Conservation (phyloP, 2,797 vertebrate species). For the Merluccius polli region DNA sequence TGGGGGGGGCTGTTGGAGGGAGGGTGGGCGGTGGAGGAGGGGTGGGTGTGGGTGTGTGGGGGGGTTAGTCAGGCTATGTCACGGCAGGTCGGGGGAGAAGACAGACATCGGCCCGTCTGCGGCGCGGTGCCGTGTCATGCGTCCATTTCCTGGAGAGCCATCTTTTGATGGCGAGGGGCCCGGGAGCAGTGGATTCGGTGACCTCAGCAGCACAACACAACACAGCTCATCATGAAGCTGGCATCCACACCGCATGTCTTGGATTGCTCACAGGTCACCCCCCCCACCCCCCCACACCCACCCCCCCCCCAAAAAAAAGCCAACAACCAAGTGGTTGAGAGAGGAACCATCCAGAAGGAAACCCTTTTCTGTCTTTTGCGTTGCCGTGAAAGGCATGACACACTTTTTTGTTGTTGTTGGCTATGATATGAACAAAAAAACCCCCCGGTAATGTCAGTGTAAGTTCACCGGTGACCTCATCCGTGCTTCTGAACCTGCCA, state of each 20-base stretch:
- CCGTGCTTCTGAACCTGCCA: constrained; percentile 8
- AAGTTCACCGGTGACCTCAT: constrained; percentile 34
- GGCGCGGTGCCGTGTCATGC: constrained; percentile 29
- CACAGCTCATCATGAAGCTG: too few species aligned
- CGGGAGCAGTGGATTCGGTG: too few species aligned
- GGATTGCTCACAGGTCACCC: too few species aligned
- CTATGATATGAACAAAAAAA: constrained; percentile 23
- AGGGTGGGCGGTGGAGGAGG: not conserved
- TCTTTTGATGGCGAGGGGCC: too few species aligned
- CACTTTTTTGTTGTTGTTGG: constrained; percentile 3
- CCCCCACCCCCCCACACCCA: too few species aligned
- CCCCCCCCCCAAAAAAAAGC: too few species aligned
- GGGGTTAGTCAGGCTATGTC: constrained; percentile 65
- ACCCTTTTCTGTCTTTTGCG: constrained; percentile 19
- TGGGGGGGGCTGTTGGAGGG: constrained; percentile 46
- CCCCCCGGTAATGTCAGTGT: constrained; percentile 21
- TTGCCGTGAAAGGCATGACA: constrained; percentile 45
- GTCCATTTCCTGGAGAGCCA: too few species aligned
- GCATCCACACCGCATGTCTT: too few species aligned
- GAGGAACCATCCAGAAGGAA: too few species aligned
- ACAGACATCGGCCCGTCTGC: constrained; percentile 62
- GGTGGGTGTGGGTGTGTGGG: not conserved
- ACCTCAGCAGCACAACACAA: too few species aligned
- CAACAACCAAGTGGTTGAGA: too few species aligned
- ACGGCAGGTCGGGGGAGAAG: constrained; percentile 65